Evolutionary conservation across 2,797 vertebrate genomes (phyloP).

Genomic region (Chelon labrosus): DNA sequence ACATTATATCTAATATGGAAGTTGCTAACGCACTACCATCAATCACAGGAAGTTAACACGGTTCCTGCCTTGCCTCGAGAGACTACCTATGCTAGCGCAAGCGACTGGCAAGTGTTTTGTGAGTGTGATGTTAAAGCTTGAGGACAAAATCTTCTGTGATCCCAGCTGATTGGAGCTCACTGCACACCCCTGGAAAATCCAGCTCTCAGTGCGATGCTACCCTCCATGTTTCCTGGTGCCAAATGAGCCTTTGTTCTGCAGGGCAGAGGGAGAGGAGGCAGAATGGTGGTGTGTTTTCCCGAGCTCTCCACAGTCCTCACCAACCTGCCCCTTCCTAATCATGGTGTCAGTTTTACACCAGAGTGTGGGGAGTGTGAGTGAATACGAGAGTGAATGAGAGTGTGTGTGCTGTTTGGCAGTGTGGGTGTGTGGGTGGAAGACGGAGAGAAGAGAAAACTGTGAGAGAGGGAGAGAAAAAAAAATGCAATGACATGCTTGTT

Average conservation of each 20-base stretch:
- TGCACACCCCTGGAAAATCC: conserved; percentile 14
- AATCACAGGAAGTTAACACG: background rate
- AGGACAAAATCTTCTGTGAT: conserved; percentile 39
- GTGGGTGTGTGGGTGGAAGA: conserved; percentile 15
- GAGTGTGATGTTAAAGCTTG: conserved; percentile 23
- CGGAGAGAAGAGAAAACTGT: conserved; percentile 20
- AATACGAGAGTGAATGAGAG: conserved; percentile 1
- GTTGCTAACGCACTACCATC: background rate
- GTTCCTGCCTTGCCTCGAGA: background rate
- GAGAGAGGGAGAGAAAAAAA: conserved; percentile 3
- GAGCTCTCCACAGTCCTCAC: conserved; percentile 34
- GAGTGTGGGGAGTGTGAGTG: conserved; percentile 13
- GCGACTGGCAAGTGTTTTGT: conserved; percentile 1
- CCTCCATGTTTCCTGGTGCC: conserved; percentile 23
- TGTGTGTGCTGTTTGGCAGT: conserved; percentile 10
- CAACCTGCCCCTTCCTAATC: conserved; percentile 46
- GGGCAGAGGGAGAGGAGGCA: background rate
- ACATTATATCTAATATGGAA: background rate
- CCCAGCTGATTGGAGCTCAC: conserved; percentile 26
- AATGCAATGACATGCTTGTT: conserved; percentile 42
- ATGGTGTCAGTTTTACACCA: conserved; percentile 44
- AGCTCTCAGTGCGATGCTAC: conserved; percentile 14
- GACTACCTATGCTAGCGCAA: background rate
- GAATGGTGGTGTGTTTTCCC: conserved; percentile 20
- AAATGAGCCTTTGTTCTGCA: conserved; percentile 19